Evolutionary conservation across 2,888 invertebrate genomes (phyloP), one percentile per base, ranked within the genome.

Genomic region (Chrysotoxum bicinctum): DNA sequence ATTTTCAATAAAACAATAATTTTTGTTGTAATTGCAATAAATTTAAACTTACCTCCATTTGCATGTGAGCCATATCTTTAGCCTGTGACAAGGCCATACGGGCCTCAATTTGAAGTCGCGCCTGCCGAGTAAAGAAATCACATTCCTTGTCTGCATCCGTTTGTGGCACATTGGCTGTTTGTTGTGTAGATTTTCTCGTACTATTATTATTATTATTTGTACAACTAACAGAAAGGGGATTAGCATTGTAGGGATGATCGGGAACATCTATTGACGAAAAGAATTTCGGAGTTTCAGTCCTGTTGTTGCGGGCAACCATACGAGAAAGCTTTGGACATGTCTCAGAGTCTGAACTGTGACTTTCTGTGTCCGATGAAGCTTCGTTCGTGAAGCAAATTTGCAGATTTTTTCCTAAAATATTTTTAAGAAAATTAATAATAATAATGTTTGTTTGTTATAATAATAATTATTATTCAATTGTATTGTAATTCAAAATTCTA

Each of bases 341-440:
- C 91, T 96, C 96, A 87, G 94, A 93, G 89, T 96, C 96, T 73
- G 95, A 96, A 87, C 94, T 94, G 87, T 95, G 95, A 88, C 96
- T 96, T 91, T 97, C 97, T 89, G 94, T 95, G 91, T 97, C 97
- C 68, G 96, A 96, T 81, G 96, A 96, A 74, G 96, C 96, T 92
- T 98, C 98, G 92, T 98, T 98, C 96, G 98, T 97, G 92, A 98
- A 98, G 93, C 98, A 98, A 90, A 98, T 97, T 93, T 98, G 98
- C 68, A 98, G 95, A 93, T 97, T 98, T 96, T 96, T 97, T 88
- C 97, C 96, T 96, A 14, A 37, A 37, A 14, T 37, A 35, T 0
- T n/a, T n/a, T n/a, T n/a, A 5, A 37, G 5, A 5, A 37, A 26
- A 26, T n/a, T n/a, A n/a, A n/a, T n/a, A n/a, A n/a, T n/a, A n/a